Percentiles rank a stretch among this genome's conserved stretches.
Evolutionary conservation across 2,113 vertebrate genomes (phyloP).

Genomic region (Trachemys scripta): DNA sequence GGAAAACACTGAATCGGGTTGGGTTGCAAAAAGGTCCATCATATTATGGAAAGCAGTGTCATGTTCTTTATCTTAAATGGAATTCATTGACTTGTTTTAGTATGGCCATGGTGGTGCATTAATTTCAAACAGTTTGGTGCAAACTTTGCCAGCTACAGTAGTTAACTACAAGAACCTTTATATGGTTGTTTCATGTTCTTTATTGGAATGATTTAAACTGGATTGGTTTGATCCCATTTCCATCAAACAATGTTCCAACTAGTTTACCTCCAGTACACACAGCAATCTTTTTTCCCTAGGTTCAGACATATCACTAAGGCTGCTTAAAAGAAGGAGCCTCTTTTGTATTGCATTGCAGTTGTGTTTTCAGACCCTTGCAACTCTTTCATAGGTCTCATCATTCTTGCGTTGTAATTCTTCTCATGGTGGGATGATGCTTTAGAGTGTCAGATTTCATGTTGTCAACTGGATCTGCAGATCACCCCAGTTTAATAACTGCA

Average conservation of each 20-base stretch:
- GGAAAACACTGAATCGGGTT: background rate
- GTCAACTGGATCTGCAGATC: background rate
- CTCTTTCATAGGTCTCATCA: background rate
- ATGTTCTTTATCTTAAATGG: background rate
- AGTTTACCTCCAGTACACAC: background rate
- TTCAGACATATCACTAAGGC: background rate
- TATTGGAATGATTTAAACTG: background rate
- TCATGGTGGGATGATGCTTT: background rate
- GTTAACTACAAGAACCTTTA: background rate
- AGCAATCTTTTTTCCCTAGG: background rate
- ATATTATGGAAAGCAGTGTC: background rate
- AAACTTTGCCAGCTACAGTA: background rate
- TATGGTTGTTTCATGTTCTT: background rate
- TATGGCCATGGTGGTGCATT: background rate
- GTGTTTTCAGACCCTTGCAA: no score
- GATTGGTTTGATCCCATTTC: background rate
- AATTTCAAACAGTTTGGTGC: background rate
- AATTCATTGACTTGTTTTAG: background rate
- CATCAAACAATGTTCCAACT: background rate
- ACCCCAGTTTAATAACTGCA: background rate
- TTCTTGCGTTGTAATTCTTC: background rate
- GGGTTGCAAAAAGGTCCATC: background rate
- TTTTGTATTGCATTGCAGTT: background rate
- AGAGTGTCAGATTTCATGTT: background rate
- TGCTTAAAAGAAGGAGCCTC: accelerated